These are phyloP conservation scores for Serinus canaria DNA, from an alignment of 2,113 vertebrate species.

Conservation along the genomic window DNA sequence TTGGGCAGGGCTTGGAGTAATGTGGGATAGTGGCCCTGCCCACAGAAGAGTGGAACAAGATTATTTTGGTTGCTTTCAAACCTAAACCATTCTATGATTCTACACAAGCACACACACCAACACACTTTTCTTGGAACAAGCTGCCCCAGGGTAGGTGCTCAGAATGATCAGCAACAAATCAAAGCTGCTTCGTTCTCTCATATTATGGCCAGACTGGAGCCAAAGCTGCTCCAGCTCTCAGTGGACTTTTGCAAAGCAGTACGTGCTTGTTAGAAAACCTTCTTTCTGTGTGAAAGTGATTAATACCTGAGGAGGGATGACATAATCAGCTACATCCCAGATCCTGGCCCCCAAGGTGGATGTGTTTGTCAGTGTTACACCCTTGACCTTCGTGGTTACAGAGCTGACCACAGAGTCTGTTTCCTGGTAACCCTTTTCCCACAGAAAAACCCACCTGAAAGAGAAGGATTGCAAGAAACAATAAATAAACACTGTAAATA, in stretches of 20 bases:
- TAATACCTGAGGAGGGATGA: conserved; percentile 88
- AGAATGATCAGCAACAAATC: neutral
- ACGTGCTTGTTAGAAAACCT: neutral
- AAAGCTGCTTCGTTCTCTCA: neutral
- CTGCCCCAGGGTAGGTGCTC: neutral
- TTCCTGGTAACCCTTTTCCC: conserved; percentile 92
- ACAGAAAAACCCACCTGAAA: conserved; percentile 88
- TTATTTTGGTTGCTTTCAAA: neutral
- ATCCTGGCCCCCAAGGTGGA: conserved; percentile 72
- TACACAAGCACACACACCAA: neutral
- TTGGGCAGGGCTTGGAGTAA: neutral
- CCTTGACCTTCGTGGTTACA: conserved; percentile 84
- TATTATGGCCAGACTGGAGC: neutral
- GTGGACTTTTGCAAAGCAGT: neutral
- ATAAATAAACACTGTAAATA: neutral
- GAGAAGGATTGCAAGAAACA: neutral
- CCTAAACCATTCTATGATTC: neutral
- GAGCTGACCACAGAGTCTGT: conserved; percentile 82
- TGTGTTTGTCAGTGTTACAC: conserved; percentile 77
- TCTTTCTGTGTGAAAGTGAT: neutral
- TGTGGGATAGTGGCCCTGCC: neutral
- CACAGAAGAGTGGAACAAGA: neutral
- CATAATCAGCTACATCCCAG: conserved; percentile 89
- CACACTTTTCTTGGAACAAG: neutral
- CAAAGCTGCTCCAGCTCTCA: neutral